Conservation (phyloP, 2,888 invertebrate species). For the Sarcophaga variegata region DNA sequence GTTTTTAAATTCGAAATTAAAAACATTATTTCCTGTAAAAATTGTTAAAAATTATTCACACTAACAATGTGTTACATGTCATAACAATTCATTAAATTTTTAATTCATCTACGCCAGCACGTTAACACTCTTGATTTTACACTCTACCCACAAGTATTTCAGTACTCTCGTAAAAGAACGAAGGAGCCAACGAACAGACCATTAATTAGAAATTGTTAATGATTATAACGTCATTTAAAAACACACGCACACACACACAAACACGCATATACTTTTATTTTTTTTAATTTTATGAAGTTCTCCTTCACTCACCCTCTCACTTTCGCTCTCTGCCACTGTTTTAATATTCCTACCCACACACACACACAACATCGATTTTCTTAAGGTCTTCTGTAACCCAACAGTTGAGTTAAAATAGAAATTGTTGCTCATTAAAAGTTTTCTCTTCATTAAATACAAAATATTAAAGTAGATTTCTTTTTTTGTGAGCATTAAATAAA, state of each 20-base stretch:
- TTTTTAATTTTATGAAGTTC: no score
- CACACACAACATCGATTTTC: no score
- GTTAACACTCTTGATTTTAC: not conserved
- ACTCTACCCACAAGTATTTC: not conserved
- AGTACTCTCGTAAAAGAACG: not conserved
- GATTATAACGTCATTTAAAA: conserved; percentile 48
- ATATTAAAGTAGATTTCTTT: conserved; percentile 21
- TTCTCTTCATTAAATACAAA: conserved; percentile 31
- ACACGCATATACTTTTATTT: conserved; percentile 34
- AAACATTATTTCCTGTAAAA: no score
- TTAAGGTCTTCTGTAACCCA: not conserved
- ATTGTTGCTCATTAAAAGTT: conserved; percentile 58
- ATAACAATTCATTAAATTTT: not conserved
- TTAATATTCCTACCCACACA: not conserved
- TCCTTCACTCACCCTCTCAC: no score
- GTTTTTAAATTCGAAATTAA: no score
- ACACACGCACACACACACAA: conserved; percentile 13
- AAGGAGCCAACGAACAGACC: conserved; percentile 20
- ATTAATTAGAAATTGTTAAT: conserved; percentile 60
- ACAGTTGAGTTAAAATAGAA: not conserved
- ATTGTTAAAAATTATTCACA: no score
- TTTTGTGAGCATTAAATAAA: not conserved
- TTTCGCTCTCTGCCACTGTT: no score
- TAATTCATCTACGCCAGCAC: not conserved
- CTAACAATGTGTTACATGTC: not conserved